Evolutionary conservation across 2,113 vertebrate genomes (phyloP).

Genomic region (Cyprinodon brontotheroides): DNA sequence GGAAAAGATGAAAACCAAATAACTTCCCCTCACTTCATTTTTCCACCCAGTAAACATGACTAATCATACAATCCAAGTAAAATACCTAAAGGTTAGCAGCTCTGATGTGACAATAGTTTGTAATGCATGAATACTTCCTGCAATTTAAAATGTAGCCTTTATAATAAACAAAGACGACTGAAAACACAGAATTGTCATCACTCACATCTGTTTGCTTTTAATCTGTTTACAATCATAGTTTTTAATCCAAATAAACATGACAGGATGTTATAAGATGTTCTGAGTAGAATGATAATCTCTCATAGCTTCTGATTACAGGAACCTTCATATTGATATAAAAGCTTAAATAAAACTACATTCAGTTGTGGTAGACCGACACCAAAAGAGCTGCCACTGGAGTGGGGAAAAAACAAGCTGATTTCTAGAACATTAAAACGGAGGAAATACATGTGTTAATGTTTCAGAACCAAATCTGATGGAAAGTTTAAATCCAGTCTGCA

Average conservation of each 20-base stretch:
- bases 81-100: background rate
- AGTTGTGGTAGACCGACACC: slow-evolving; percentile 33
- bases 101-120: background rate
- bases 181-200: background rate
- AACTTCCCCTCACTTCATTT: too few relatives aligned
- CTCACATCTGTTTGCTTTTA: slow-evolving; percentile 21
- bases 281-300: slow-evolving; percentile 26
- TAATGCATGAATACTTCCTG: background rate
- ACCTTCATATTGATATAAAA: slow-evolving; percentile 56
- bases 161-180: background rate
- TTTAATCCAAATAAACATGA: slow-evolving; percentile 6
- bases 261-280: background rate
- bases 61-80: background rate
- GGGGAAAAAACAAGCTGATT: slow-evolving; percentile 16
- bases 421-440: background rate
- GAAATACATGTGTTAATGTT: background rate
- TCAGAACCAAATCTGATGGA: background rate
- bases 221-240: slow-evolving; percentile 7
- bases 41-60: background rate
- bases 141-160: background rate
- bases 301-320: slow-evolving; percentile 16
- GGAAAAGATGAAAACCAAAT: background rate
- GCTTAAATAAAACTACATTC: slow-evolving; percentile 59
- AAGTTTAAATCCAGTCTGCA: background rate
- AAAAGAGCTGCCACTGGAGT: slow-evolving; percentile 60